These are phyloP conservation scores for Sphaerophoria rueppellii DNA, from an alignment of 2,888 invertebrate genomes.

Conservation along the genomic window DNA sequence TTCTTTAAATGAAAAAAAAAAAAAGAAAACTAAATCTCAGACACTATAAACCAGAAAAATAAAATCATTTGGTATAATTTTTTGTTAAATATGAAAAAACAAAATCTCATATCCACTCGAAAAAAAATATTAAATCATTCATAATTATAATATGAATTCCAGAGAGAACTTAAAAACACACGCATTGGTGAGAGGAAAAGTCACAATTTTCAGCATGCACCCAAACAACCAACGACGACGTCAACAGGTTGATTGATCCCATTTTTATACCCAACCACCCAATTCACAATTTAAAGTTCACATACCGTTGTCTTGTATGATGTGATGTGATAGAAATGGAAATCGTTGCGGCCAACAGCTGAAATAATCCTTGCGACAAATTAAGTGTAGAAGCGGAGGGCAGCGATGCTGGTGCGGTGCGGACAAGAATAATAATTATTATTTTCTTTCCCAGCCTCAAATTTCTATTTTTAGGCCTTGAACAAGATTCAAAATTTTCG, in stretches of 20 bases:
- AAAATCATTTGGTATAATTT: conserved; percentile 24
- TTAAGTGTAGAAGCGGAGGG: background rate
- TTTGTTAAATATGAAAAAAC: background rate
- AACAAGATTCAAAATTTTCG: conserved; percentile 66
- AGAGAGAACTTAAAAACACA: background rate
- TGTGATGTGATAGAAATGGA: conserved; percentile 9
- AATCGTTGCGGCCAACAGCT: conserved; percentile 50
- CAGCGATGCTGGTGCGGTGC: conserved; percentile 28
- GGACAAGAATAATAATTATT: conserved; percentile 29
- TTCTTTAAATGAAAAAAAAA: background rate
- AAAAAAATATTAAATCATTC: conserved; percentile 39
- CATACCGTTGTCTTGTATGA: conserved; percentile 55
- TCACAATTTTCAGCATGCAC: conserved; percentile 38
- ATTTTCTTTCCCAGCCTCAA: conserved; percentile 59
- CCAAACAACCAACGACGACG: conserved; percentile 53
- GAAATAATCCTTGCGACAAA: conserved; percentile 67
- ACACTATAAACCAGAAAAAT: background rate
- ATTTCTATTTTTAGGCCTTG: conserved; percentile 57
- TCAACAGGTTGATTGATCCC: conserved; percentile 73
- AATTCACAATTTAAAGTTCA: conserved; percentile 48
- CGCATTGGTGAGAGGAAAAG: background rate
- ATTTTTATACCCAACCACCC: background rate
- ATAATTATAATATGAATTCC: conserved; percentile 10
- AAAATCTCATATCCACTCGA: background rate
- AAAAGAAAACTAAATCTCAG: background rate